These are phyloP conservation scores for Timema podura DNA, from an alignment of 2,888 invertebrate species.

Conservation along the genomic window DNA sequence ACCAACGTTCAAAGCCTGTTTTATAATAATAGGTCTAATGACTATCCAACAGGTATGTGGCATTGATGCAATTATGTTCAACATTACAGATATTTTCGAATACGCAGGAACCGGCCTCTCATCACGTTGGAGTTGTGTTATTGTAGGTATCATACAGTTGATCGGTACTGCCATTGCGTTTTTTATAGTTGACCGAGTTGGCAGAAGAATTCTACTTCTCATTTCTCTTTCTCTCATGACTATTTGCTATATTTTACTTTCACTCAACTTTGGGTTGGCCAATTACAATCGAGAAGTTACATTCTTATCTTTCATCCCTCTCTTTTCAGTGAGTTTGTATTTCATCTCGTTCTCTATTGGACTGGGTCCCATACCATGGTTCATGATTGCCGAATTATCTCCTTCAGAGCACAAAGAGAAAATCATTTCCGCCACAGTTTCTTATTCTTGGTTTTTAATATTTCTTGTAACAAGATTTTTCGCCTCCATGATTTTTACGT, in stretches of 20 bases:
- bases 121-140: conserved; percentile 46
- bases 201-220: conserved; percentile 67
- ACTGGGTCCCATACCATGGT: conserved; percentile 46
- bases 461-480: conserved; percentile 41
- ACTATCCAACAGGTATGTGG: conserved; percentile 81
- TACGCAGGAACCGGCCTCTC: conserved; percentile 30
- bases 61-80: conserved; percentile 77
- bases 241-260: conserved; percentile 37
- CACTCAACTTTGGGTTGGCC: conserved; percentile 38
- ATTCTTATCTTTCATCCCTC: conserved; percentile 40
- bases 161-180: conserved; percentile 66
- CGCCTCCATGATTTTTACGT: conserved; percentile 40
- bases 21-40: conserved; percentile 69
- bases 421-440: conserved; percentile 45
- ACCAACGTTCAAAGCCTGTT: conserved; percentile 70
- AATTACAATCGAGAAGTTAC: conserved; percentile 26
- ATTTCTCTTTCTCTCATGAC: conserved; percentile 66
- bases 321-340: conserved; percentile 41
- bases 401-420: conserved; percentile 42
- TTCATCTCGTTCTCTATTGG: conserved; percentile 43
- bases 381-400: conserved; percentile 46
- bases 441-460: conserved; percentile 42
- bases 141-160: conserved; percentile 71
- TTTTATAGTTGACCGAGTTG: conserved; percentile 70
- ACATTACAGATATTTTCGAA: conserved; percentile 62